Conservation (phyloP, 2,888 invertebrate genomes). For the Odontothrips loti region DNA sequence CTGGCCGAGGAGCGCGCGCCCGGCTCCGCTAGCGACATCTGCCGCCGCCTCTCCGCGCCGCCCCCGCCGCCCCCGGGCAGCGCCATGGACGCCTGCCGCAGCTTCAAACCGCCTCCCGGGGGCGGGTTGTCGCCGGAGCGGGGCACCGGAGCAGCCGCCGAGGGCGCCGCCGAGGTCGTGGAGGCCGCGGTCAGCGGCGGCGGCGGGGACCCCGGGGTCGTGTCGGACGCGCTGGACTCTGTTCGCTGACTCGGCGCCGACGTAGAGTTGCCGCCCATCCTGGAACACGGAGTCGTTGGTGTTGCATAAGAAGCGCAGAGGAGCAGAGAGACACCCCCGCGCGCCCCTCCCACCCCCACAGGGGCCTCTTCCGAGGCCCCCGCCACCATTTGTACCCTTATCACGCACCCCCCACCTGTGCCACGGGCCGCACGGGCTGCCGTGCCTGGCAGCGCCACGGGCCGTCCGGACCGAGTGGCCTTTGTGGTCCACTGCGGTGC, state of each 20-base stretch:
- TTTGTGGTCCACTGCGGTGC: neutral
- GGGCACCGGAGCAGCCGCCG: neutral
- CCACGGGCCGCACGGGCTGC: neutral
- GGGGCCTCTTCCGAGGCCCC: neutral
- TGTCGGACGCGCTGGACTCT: neutral
- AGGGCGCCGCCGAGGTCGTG: neutral
- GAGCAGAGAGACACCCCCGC: neutral
- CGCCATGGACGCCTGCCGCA: constrained; percentile 4
- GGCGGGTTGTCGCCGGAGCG: neutral
- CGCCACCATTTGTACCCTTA: neutral
- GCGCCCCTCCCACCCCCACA: no score
- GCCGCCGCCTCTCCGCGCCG: neutral
- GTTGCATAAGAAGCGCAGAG: neutral
- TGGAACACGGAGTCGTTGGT: neutral
- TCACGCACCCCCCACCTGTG: neutral
- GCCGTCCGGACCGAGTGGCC: neutral
- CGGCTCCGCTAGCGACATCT: constrained; percentile 5
- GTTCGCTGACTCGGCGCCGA: neutral
- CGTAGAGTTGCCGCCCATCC: constrained; percentile 7
- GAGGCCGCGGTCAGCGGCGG: neutral
- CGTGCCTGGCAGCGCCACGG: neutral
- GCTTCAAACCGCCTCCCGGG: neutral
- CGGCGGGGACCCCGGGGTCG: neutral
- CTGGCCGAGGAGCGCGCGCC: neutral
- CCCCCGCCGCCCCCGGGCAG: constrained; percentile 11